Base-by-base conservation (phyloP, 2,888 invertebrate species). In the Sesamia inferens region DNA sequence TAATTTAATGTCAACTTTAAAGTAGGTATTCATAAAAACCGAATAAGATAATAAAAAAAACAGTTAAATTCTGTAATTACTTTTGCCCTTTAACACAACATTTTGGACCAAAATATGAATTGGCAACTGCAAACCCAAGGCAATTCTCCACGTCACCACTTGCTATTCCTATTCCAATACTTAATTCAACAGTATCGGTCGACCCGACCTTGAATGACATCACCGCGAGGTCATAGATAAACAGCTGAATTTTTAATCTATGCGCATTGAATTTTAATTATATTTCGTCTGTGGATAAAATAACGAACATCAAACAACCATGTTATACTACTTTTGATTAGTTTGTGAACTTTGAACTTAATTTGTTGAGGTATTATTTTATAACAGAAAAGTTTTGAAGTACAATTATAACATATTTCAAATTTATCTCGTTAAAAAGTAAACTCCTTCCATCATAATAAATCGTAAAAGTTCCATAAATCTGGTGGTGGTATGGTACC, bases 201-300 rank as follows among this genome's bases (percentile, higher is more conserved):
- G 79, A 81, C 83, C 83, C 73, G 83, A 84, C 88, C 84, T 82
- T 83, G 81, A 44, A 79, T 89, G 88, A 89, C 90, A 84, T 89
- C 86, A 89, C 51, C 74, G 69, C 85, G 85, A 87, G 84, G 86
- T 85, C 88, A 77, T 39, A 74, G 75, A 68, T 75, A 70, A 73
- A 58, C 64, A 82, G 78, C 78, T 71, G 67, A 78, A 78, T 86
- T 85, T 82, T 85, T 86, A 78, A 84, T 86, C 71, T 75, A 71
- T 86, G 82, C 69, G 54, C 73, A 64, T 67, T 80, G 71, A 85
- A 87, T 86, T 81, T 83, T 76, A 83, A 79, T 78, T 76, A 71
- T 55, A 39, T 31, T 31, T 61, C 44, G 79, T 79, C 74, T 83
- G 74, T 82, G 44, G 48, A 78, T 31, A 31, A 31, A 31, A 31